Base-by-base conservation (phyloP, 92 coral and sea anemone species). In the Paragorgia papillata region DNA sequence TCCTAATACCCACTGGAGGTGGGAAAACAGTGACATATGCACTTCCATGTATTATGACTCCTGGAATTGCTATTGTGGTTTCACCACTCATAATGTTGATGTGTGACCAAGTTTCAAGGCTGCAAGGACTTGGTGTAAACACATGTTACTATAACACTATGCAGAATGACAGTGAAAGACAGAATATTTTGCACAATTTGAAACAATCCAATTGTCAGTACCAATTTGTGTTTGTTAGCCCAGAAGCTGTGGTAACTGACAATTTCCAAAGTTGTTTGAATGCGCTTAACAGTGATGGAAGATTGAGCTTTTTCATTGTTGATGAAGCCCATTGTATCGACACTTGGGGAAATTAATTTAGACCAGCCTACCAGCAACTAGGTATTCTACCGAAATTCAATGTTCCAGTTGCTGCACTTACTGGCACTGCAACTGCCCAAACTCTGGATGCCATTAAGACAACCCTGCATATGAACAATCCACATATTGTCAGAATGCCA, bases 1-100 rank as follows among this genome's bases (percentile, higher is more conserved):
- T 80, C 12, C 46, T 71, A 20, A 80, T 80, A 41, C 85, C 85
- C 57, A 80, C 85, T 57, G 85, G 79, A 32, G 85, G 85, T 25
- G 85, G 85, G 18, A 80, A 80, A 30, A 80, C 79, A 28, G 79
- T 80, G 56, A 31, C 54, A 9, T 59, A 69, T 80, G 62, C 85
- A 64, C 12, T 77, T 0, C 40, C 80, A 35, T 58, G 69, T 33
- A 58, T 75, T 25, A 39, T 59, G 68, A 17, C 5, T 9, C 41
- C 80, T 9, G 57, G 69, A 30, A 22, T 75, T 9, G 69, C 80
- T 13, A 33, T 75, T 33, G 57, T 75, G 21, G 63, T 75, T 20
- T 75, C 69, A 9, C 80, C 80, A 34, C 2, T 75, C 4, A 19
- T 75, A 35, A 39, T 59, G 69, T 40, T 75, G n/a, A 58, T 59